Evolutionary conservation across 1,140 invertebrate genomes (phyloP), one percentile per base, ranked within the genome.

Genomic region (Odontomachus brunneus): DNA sequence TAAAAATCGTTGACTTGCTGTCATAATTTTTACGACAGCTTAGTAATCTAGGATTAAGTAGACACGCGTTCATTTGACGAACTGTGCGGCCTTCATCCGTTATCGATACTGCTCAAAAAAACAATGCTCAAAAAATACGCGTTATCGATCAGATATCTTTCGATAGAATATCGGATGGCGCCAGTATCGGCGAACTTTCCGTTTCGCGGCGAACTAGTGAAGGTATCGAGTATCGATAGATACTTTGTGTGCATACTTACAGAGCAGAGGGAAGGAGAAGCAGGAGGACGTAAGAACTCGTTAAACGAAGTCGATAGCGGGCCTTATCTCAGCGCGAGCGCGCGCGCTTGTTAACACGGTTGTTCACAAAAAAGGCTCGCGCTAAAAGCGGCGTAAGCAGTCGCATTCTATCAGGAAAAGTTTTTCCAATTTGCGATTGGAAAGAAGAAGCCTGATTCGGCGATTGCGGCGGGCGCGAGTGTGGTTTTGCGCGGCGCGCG

Each of bases 381-480:
- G 38, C 17, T 29, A 38, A 72, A 14, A 17, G 53, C 19, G 14
- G 22, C 19, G 44, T 17, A 14, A 74, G 38, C 38, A 11, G 9
- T 11, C 24, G 24, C 44, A 26, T n/a, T 44, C 44, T 26, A 55
- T 53, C 29, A n/a, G 12, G 17, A 38, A 38, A 78, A 78, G 33
- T 78, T 78, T 55, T 57, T 44, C 63, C 63, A 49, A 69, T 69
- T 69, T 33, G 22, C 75, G 22, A 44, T 44, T 69, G 49, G 26
- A 74, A 5, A 62, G 33, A 73, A 49, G 48, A 82, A 57, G n/a
- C n/a, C n/a, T n/a, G n/a, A n/a, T n/a, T 44, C 33, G 12, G 15
- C 24, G 33, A 48, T n/a, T n/a, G n/a, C n/a, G n/a, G n/a, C n/a
- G n/a, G n/a, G n/a, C n/a, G n/a, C n/a, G n/a, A n/a, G n/a, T n/a